phyloP scores from a whole-genome alignment of 2,888 invertebrate genomes.

The Acleris holmiana region DNA sequence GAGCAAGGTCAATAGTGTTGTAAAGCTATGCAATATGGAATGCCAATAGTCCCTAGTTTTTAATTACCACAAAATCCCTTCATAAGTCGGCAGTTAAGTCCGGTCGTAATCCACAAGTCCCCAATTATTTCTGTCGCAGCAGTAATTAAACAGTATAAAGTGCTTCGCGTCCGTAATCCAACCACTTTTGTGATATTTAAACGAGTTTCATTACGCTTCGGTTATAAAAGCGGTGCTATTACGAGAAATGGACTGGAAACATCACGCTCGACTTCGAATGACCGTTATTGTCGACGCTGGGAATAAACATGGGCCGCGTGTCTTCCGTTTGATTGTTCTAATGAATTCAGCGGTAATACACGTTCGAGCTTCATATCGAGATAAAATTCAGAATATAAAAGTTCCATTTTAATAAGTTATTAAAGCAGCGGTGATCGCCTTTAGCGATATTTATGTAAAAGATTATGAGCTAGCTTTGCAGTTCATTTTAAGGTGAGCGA shows the following conservation, averaged over 20 bases:
- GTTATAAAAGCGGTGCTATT: conserved; percentile 78
- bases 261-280: conserved; percentile 75
- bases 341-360: not conserved
- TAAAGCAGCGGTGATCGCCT: too few relatives aligned
- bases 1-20: conserved; percentile 23
- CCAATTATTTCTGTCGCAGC: conserved; percentile 80
- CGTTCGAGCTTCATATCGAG: not conserved
- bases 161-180: conserved; percentile 75
- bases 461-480: too few relatives aligned
- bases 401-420: too few relatives aligned
- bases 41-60: conserved; percentile 36
- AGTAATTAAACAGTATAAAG: conserved; percentile 82
- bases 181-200: conserved; percentile 83
- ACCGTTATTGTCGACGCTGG: conserved; percentile 70
- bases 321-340: conserved; percentile 15
- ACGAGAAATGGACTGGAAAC: conserved; percentile 81
- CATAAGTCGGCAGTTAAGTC: conserved; percentile 66
- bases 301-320: conserved; percentile 54
- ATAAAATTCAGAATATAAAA: not conserved
- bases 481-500: too few relatives aligned
- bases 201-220: conserved; percentile 81
- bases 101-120: conserved; percentile 74
- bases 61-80: conserved; percentile 38
- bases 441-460: too few relatives aligned
- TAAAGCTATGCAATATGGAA: conserved; percentile 20